phyloP scores from a whole-genome alignment of 2,888 invertebrate species.

The Stratiomys singularior region DNA sequence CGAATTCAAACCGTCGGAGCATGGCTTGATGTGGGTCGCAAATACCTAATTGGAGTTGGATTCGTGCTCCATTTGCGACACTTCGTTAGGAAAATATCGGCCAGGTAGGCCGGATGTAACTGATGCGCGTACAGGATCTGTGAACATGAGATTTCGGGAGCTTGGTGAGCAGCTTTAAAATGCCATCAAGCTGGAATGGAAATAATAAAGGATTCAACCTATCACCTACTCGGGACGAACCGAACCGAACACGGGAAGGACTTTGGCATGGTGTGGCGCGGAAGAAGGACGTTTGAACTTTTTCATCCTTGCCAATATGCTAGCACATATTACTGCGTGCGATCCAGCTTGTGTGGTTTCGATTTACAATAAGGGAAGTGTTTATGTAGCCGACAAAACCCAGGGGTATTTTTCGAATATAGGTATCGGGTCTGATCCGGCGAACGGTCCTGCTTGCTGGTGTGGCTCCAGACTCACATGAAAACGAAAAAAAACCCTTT shows the following conservation, averaged over 20 bases:
- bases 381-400: slow-evolving; percentile 33
- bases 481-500: neutral
- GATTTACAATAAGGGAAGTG: slow-evolving; percentile 22
- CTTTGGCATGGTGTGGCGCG: neutral
- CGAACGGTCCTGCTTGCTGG: neutral
- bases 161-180: neutral
- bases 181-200: neutral
- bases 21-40: neutral
- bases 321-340: neutral
- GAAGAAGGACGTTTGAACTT: neutral
- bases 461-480: neutral
- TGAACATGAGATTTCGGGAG: neutral
- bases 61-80: slow-evolving; percentile 1
- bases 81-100: neutral
- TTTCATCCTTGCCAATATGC: neutral
- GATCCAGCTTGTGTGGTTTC: slow-evolving; percentile 21
- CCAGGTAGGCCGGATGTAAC: neutral
- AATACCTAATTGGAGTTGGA: neutral
- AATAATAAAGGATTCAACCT: neutral
- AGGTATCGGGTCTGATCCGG: neutral
- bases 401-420: slow-evolving; percentile 8
- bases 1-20: neutral
- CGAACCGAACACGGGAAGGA: neutral
- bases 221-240: neutral
- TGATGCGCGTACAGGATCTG: neutral